Evolutionary conservation across 2,888 invertebrate species (phyloP).

Genomic region (Drosophila dives): DNA sequence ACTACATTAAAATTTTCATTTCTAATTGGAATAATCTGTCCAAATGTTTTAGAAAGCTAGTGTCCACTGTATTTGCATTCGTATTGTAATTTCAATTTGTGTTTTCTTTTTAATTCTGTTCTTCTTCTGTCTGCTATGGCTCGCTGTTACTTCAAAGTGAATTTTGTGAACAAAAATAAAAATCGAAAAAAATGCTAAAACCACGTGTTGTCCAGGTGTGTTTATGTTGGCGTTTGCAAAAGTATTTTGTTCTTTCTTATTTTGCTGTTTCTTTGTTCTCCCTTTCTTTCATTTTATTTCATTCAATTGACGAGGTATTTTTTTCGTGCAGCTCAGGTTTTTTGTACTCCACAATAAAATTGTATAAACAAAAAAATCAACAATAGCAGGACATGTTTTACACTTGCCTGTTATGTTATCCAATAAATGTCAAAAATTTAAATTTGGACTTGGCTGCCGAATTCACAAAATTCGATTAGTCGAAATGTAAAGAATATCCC

Average conservation of each 20-base stretch:
- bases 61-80: slow-evolving; percentile 18
- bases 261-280: slow-evolving; percentile 5
- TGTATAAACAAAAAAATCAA: slow-evolving; percentile 13
- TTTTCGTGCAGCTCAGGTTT: slow-evolving; percentile 36
- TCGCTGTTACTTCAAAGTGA: slow-evolving; percentile 69
- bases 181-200: slow-evolving; percentile 15
- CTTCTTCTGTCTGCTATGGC: slow-evolving; percentile 13
- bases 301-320: slow-evolving; percentile 37
- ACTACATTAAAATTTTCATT: background rate
- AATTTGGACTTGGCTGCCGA: slow-evolving; percentile 58
- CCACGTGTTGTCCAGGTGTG: slow-evolving; percentile 77
- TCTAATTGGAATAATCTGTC: background rate
- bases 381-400: slow-evolving; percentile 23
- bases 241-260: slow-evolving; percentile 17
- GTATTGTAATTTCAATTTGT: slow-evolving; percentile 17
- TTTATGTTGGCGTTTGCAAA: slow-evolving; percentile 59
- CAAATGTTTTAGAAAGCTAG: no score
- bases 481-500: slow-evolving; percentile 7
- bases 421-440: slow-evolving; percentile 78
- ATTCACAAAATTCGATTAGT: background rate
- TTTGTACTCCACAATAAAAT: slow-evolving; percentile 29
- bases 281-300: slow-evolving; percentile 3
- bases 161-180: slow-evolving; percentile 34
- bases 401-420: slow-evolving; percentile 53
- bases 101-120: slow-evolving; percentile 6